Percentiles rank a stretch among this genome's conserved stretches.
Evolutionary conservation across 1,140 invertebrate genomes (phyloP).

Genomic region (Artemia franciscana): DNA sequence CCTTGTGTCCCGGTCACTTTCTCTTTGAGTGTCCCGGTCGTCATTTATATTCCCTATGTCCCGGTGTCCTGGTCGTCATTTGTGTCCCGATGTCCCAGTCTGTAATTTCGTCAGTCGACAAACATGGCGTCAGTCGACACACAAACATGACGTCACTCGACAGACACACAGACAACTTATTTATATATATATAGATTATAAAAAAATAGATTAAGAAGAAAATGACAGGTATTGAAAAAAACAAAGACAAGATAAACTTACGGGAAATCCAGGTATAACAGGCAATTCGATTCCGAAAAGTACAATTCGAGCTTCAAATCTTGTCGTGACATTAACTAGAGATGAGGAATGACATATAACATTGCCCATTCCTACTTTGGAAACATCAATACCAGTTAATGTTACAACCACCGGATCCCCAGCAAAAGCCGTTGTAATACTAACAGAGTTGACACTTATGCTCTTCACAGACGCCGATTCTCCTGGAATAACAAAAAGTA

Average conservation of each 20-base stretch:
- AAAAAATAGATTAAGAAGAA: no score
- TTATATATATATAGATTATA: no score
- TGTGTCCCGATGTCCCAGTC: no score
- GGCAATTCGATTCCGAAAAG: conserved; percentile 78
- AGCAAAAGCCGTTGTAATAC: conserved; percentile 53
- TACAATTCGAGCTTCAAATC: conserved; percentile 73
- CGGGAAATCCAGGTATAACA: conserved; percentile 69
- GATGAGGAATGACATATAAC: conserved; percentile 54
- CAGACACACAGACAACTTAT: no score
- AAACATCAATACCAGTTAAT: conserved; percentile 47
- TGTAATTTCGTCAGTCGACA: no score
- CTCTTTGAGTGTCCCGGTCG: no score
- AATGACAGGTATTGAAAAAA: no score
- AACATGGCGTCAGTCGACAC: no score
- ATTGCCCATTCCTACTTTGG: conserved; percentile 60
- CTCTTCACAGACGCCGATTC: neutral
- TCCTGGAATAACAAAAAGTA: neutral
- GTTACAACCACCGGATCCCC: conserved; percentile 73
- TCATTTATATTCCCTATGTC: no score
- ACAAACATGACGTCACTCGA: no score
- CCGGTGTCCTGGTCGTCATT: no score
- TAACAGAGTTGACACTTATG: conserved; percentile 13
- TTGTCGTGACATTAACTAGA: conserved; percentile 49
- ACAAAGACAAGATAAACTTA: conserved; percentile 19
- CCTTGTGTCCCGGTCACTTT: no score